Conservation (phyloP, 2,888 invertebrate genomes). For the Andrena dorsata region DNA sequence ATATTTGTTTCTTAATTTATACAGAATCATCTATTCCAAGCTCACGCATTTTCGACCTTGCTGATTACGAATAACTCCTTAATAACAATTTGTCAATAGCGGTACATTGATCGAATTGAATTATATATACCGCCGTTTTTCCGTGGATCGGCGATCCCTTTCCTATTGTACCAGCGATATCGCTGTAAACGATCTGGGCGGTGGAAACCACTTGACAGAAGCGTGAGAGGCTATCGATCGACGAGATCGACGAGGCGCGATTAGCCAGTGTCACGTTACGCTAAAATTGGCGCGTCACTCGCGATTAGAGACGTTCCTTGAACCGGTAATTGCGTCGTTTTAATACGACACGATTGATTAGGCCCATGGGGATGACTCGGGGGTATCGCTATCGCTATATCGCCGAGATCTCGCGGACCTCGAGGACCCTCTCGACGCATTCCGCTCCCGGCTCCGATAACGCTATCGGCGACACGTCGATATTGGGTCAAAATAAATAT, state of each 20-base stretch:
- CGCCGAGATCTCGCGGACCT: slow-evolving; percentile 21
- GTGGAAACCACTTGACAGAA: too few relatives aligned
- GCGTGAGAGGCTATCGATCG: slow-evolving; percentile 2
- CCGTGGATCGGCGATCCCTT: too few relatives aligned
- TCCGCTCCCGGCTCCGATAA: neutral
- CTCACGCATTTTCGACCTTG: too few relatives aligned
- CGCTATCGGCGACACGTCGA: neutral
- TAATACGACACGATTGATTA: slow-evolving; percentile 9
- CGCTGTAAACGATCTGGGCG: too few relatives aligned
- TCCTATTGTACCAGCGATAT: too few relatives aligned
- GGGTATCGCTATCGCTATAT: neutral
- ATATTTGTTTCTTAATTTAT: too few relatives aligned
- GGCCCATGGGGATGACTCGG: neutral
- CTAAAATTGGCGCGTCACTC: neutral
- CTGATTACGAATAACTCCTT: too few relatives aligned
- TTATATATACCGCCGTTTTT: neutral
- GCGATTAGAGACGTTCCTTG: slow-evolving; percentile 11
- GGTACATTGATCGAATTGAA: neutral
- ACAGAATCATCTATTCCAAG: too few relatives aligned
- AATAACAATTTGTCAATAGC: neutral
- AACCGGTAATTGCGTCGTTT: neutral
- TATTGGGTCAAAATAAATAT: slow-evolving; percentile 35
- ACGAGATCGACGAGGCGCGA: neutral
- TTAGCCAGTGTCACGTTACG: neutral
- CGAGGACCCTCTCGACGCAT: slow-evolving; percentile 13